Conservation (phyloP, 2,797 vertebrate genomes). For the Chiloscyllium punctatum region DNA sequence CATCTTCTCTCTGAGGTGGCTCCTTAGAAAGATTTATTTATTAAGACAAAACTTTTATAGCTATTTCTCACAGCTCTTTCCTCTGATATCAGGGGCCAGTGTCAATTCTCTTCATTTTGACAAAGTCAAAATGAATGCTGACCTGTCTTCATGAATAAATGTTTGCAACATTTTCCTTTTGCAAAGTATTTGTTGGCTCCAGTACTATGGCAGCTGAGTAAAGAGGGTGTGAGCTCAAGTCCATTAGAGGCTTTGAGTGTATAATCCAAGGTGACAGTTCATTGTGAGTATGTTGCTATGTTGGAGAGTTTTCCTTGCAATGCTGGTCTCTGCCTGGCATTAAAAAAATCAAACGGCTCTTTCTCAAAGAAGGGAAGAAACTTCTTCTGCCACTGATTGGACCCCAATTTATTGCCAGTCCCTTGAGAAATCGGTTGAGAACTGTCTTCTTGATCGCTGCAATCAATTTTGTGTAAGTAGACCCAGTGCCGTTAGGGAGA, state of each 20-base stretch:
- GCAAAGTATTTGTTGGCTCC: not conserved
- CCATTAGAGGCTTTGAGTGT: not conserved
- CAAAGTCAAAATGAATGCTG: not conserved
- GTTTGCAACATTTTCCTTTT: not conserved
- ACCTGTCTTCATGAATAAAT: not conserved
- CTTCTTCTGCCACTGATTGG: not conserved
- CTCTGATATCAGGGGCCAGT: not conserved
- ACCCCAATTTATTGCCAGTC: too few species aligned
- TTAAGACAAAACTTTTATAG: not conserved
- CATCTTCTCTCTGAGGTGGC: not conserved
- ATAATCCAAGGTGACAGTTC: not conserved
- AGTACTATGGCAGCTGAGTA: not conserved
- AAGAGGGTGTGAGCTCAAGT: not conserved
- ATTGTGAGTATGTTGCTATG: not conserved
- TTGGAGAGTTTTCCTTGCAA: not conserved
- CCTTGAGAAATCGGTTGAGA: too few species aligned
- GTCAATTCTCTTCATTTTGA: not conserved
- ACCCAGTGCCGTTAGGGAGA: too few species aligned
- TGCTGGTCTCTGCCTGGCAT: not conserved
- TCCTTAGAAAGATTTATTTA: not conserved
- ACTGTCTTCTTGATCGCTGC: too few species aligned
- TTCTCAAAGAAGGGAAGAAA: not conserved
- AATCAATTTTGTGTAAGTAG: too few species aligned
- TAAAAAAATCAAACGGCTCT: not conserved
- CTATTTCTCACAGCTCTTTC: not conserved